Evolutionary conservation across 2,113 vertebrate genomes (phyloP).

Genomic region (Phyllostomus discolor): DNA sequence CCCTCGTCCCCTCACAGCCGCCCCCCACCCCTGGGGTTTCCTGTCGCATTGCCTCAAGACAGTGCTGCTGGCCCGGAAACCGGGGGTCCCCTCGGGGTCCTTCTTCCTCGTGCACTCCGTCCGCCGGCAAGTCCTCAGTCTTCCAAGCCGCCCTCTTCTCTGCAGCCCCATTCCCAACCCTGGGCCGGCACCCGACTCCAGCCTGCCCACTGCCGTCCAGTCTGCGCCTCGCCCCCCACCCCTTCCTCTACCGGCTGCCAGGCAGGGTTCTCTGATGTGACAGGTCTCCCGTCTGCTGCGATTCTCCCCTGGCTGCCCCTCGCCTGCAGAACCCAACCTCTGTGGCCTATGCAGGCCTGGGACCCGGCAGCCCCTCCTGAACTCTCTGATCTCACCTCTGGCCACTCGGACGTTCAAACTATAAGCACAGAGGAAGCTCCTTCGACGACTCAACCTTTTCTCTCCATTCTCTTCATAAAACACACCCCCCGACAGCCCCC

Average conservation of each 20-base stretch:
- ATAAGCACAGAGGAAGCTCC: not conserved
- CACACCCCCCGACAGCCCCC: too few relatives aligned
- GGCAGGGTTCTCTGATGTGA: not conserved
- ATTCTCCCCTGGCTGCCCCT: not conserved
- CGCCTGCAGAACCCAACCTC: not conserved
- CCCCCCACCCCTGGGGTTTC: fast-evolving
- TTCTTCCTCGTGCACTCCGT: not conserved
- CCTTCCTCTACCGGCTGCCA: not conserved
- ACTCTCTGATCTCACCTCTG: not conserved
- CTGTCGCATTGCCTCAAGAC: not conserved
- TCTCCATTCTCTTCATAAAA: not conserved
- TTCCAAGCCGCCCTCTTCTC: not conserved
- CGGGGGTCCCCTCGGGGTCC: not conserved
- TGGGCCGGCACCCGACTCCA: not conserved
- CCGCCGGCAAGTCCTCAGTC: not conserved
- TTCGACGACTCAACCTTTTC: not conserved
- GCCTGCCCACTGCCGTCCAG: not conserved
- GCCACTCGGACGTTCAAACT: not conserved
- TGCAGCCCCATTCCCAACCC: too few relatives aligned
- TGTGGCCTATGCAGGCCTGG: not conserved
- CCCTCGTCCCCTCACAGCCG: not conserved
- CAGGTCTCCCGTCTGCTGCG: not conserved
- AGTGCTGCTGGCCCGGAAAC: not conserved
- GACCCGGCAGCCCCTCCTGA: not conserved
- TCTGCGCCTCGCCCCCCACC: not conserved